Evolutionary conservation across 2,888 invertebrate genomes (phyloP), one percentile per base, ranked within the genome.

Genomic region (Nemapogon koenigi): DNA sequence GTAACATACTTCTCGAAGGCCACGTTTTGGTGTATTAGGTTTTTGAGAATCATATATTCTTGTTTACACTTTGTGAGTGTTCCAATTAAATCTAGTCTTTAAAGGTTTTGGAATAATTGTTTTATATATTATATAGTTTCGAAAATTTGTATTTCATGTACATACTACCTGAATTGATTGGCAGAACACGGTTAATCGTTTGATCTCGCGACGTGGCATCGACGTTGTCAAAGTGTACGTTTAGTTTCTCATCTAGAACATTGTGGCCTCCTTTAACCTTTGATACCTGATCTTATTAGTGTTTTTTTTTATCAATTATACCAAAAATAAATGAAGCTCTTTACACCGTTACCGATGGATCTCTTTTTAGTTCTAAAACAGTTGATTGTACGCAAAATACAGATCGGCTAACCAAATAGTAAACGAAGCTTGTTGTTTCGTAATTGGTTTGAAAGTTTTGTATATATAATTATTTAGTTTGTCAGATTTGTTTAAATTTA

Each of bases 331-430:
- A 70, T 60, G 68, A 71, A 62, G 72, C 71, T 73, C 66, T 67
- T 18, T 69, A 63, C 56, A 61, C 70, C 59, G 76, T 76, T 78
- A 78, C 75, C 76, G 76, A 75, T 72, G 73, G 76, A 78, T 78
- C 76, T 78, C 76, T 69, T 61, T 62, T 37, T 61, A 68, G 65
- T 61, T 57, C 62, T 64, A 57, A 55, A 17, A 59, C 62, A 61
- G 59, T 62, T 59, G 25, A 35, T 18, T 35, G 22, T 35, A 35
- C 14, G 8, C 26, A 25, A 26, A 51, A 47, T 51, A 52, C 55
- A 55, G 59, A 56, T 60, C 53, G 59, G 62, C 60, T 64, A 61
- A 73, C 72, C 75, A 70, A 71, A 72, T 64, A 68, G 62, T 53
- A 57, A 60, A 61, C n/a, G n/a, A n/a, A n/a, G n/a, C 59, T 50